Evolutionary conservation across 2,113 vertebrate species (phyloP).

Genomic region (Pedionomus torquatus): DNA sequence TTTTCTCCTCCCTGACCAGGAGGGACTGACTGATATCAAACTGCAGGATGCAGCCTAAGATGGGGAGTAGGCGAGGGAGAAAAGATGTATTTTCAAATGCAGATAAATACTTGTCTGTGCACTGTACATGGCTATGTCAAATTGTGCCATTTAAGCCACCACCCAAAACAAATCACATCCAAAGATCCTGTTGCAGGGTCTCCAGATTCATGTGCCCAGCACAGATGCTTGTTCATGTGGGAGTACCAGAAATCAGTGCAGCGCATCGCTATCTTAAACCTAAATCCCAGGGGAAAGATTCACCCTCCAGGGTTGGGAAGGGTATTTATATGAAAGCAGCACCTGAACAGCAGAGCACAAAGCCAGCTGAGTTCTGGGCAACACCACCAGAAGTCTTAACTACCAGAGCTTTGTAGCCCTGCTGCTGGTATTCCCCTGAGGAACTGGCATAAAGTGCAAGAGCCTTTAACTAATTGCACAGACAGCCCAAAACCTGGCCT

Average conservation of each 20-base stretch:
- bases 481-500: background rate
- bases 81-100: background rate
- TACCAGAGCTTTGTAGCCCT: background rate
- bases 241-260: background rate
- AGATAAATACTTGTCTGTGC: background rate
- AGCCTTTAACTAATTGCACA: background rate
- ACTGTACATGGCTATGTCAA: background rate
- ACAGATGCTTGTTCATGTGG: background rate
- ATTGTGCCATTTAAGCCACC: background rate
- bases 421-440: background rate
- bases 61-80: background rate
- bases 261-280: accelerated
- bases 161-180: background rate
- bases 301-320: background rate
- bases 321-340: background rate
- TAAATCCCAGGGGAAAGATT: background rate
- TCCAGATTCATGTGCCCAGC: background rate
- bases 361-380: background rate
- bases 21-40: background rate
- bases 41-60: background rate
- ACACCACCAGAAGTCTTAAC: background rate
- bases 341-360: background rate
- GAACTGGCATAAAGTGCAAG: background rate
- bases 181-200: background rate
- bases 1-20: background rate